phyloP scores from a whole-genome alignment of 2,888 invertebrate genomes.

The Mimumesa dahlbomi region DNA sequence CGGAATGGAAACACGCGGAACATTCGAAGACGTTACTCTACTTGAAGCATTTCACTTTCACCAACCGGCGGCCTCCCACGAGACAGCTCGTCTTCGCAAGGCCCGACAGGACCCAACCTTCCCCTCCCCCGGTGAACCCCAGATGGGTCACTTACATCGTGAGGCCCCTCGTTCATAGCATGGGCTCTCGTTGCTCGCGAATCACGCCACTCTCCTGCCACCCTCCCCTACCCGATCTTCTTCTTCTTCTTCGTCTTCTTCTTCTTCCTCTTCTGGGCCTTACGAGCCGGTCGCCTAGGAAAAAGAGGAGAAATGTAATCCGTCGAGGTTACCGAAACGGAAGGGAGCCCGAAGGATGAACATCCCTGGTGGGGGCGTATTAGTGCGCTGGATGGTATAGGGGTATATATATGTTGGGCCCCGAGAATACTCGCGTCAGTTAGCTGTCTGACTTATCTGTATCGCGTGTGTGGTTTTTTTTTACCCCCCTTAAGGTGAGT shows the following conservation, averaged over 20 bases:
- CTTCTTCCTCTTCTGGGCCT: not conserved
- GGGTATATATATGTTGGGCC: conserved; percentile 76
- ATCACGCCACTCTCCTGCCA: no score
- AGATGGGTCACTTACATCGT: conserved; percentile 73
- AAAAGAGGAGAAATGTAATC: not conserved
- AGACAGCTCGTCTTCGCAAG: conserved; percentile 64
- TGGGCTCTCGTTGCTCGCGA: not conserved
- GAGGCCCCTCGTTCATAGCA: conserved; percentile 63
- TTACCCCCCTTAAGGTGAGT: conserved; percentile 74
- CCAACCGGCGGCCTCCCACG: conserved; percentile 74
- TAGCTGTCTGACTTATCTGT: conserved; percentile 75
- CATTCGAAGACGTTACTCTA: conserved; percentile 75
- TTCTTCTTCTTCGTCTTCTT: not conserved
- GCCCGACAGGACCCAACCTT: not conserved
- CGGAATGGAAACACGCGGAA: conserved; percentile 3
- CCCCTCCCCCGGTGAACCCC: conserved; percentile 47
- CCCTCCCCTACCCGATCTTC: not conserved
- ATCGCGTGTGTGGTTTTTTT: conserved; percentile 67
- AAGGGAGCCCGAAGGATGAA: conserved; percentile 58
- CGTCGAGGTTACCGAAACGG: not conserved
- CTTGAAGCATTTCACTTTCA: conserved; percentile 78
- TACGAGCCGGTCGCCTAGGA: not conserved
- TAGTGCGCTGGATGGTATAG: conserved; percentile 67
- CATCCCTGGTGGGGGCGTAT: conserved; percentile 62
- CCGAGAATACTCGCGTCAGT: conserved; percentile 76